Conservation (phyloP, 2,888 invertebrate species). For the Frankliniella fusca region DNA sequence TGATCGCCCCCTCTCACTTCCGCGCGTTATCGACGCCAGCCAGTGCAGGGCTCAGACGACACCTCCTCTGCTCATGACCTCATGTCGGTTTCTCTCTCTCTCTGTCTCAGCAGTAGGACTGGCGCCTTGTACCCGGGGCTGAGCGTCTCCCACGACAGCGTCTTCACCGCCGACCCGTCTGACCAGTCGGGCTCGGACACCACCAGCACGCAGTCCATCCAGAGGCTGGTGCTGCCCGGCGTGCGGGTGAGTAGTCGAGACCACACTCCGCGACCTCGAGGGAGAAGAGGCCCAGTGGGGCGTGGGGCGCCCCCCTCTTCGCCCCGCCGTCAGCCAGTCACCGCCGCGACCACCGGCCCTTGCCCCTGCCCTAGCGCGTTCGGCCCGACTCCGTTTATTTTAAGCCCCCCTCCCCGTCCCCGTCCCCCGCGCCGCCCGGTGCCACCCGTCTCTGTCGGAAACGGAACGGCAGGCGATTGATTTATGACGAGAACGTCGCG, state of each 20-base stretch:
- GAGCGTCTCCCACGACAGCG: slow-evolving; percentile 87
- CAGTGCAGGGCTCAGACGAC: no score
- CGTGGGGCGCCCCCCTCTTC: slow-evolving; percentile 47
- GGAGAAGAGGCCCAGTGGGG: slow-evolving; percentile 6
- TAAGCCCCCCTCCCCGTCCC: background rate
- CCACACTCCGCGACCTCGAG: background rate
- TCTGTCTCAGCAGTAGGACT: slow-evolving; percentile 43
- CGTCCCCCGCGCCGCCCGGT: background rate
- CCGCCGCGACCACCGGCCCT: slow-evolving; percentile 24
- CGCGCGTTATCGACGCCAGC: no score
- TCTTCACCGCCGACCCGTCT: slow-evolving; percentile 69
- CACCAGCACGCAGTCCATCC: slow-evolving; percentile 49
- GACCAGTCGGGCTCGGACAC: slow-evolving; percentile 54
- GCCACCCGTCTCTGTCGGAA: slow-evolving; percentile 20
- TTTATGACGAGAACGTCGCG: background rate
- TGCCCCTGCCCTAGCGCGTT: background rate
- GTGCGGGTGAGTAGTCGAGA: slow-evolving; percentile 40
- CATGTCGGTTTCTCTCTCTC: no score
- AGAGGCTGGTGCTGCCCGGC: slow-evolving; percentile 43
- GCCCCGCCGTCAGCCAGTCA: slow-evolving; percentile 46
- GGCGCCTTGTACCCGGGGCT: slow-evolving; percentile 53
- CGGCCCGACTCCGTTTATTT: background rate
- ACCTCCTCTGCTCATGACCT: background rate
- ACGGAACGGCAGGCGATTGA: slow-evolving; percentile 28
- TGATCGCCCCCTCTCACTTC: no score